phyloP scores from a whole-genome alignment of 1,140 invertebrate genomes.

The Drosophila sturtevanti region DNA sequence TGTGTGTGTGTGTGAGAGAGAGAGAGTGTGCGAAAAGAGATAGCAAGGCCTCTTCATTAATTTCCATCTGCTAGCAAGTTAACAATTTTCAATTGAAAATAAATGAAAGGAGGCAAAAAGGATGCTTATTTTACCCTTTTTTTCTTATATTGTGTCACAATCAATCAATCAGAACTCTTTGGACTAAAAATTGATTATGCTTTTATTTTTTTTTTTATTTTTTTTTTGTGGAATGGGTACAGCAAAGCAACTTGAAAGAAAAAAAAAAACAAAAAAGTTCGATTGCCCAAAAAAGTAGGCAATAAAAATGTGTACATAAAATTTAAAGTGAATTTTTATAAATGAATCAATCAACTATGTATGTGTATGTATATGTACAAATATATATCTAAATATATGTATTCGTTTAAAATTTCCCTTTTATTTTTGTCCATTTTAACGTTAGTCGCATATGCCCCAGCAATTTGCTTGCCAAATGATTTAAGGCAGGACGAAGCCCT shows the following conservation, averaged over 20 bases:
- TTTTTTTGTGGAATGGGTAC: too few species aligned
- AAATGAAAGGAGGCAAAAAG: conserved; percentile 3
- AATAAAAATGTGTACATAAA: not conserved
- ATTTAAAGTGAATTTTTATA: not conserved
- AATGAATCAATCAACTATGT: conserved; percentile 3
- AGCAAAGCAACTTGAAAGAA: not conserved
- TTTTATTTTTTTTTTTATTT: too few species aligned
- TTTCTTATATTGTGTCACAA: conserved; percentile 32
- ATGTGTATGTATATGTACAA: not conserved
- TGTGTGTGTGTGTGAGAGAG: not conserved
- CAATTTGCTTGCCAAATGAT: conserved; percentile 40
- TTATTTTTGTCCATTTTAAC: not conserved
- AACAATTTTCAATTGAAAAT: conserved; percentile 1
- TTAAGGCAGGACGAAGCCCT: conserved; percentile 34
- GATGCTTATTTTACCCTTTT: conserved; percentile 2
- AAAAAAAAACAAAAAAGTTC: not conserved
- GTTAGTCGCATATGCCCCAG: not conserved
- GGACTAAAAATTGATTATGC: conserved; percentile 56
- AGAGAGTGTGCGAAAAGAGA: not conserved
- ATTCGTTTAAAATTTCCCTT: not conserved
- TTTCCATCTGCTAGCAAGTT: conserved; percentile 39
- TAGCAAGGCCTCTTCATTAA: conserved; percentile 35
- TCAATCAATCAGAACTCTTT: conserved; percentile 58
- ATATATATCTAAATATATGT: not conserved
- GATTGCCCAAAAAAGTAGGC: conserved; percentile 10